Conservation (phyloP, 2,797 vertebrate genomes). For the Dermochelys coriacea region DNA sequence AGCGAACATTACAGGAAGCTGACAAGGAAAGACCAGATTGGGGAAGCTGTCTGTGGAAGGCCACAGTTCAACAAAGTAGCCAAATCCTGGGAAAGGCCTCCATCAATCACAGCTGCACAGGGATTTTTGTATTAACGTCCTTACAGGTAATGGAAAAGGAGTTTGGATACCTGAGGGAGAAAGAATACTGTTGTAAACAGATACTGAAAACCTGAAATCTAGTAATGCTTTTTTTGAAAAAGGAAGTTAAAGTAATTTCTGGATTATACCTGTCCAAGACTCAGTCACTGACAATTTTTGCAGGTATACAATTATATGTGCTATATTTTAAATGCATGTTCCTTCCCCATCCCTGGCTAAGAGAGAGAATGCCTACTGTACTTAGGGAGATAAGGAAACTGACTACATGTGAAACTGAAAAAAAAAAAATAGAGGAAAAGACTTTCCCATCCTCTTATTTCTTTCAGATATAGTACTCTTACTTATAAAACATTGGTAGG, state of each 20-base stretch:
- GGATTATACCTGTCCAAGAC: neutral
- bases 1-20: neutral
- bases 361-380: neutral
- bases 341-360: neutral
- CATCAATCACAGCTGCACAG: neutral
- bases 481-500: neutral
- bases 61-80: accelerated
- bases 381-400: neutral
- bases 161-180: neutral
- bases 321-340: neutral
- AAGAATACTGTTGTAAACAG: neutral
- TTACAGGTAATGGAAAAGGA: neutral
- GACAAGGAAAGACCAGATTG: accelerated
- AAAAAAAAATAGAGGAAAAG: neutral
- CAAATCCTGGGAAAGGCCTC: neutral
- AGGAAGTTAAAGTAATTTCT: neutral
- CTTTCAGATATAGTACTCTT: neutral
- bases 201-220: neutral
- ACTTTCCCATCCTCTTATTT: neutral
- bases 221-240: neutral
- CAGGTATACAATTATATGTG: neutral
- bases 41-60: neutral
- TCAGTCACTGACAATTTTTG: neutral
- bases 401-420: neutral
- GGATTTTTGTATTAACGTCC: neutral